Evolutionary conservation across 2,888 invertebrate genomes (phyloP), one percentile per base, ranked within the genome.

Genomic region (Liopterus haemorrhoidalis): DNA sequence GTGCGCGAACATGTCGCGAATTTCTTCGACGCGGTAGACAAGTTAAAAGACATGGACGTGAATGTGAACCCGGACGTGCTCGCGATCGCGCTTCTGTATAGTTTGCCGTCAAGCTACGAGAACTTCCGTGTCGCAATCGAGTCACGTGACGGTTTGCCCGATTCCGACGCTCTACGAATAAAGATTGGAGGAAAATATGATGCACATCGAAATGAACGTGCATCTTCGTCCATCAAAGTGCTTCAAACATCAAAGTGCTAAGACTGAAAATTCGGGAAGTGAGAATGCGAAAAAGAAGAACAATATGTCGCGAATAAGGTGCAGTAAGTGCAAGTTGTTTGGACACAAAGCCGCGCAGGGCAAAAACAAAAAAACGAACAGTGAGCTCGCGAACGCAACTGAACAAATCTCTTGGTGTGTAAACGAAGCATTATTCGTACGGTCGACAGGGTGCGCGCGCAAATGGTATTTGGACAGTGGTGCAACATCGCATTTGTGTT

Each of bases 1-100:
- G 49, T 62, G 2, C 50, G 58, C 14, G 55, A 58, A 9, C 63
- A 63, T 48, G 31, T 64, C 2, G 54, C 53, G 16, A 53, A 52
- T 5, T 63, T 65, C 41, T 61, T 63, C 38, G 60, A 62, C 12
- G 49, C 55, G 3, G 58, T 65, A 5, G 59, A 57, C 28, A 63
- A 61, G 47, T 35, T 64, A 3, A 53, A 48, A 22, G 60, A 62
- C 4, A 60, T 61, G 51, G 54, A 53, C 5, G 49, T 60, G 1
- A 19, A 47, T 4, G 49, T 40, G 11, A 30, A 40, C 15, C 12
- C 30, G n/a, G 31, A 31, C 3, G 6, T 60, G 5, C 43, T 60
- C n/a, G 48, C 58, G 2, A 60, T 63, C 12, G 51, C 61, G 40
- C 33, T 62, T 8, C 31, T 64, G 11, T 60, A 61, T 33, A 61